A percentile compares a stretch with the other conserved stretches of the same genome.
phyloP scores from a whole-genome alignment of 2,113 vertebrate species.

The Saiga tatarica region DNA sequence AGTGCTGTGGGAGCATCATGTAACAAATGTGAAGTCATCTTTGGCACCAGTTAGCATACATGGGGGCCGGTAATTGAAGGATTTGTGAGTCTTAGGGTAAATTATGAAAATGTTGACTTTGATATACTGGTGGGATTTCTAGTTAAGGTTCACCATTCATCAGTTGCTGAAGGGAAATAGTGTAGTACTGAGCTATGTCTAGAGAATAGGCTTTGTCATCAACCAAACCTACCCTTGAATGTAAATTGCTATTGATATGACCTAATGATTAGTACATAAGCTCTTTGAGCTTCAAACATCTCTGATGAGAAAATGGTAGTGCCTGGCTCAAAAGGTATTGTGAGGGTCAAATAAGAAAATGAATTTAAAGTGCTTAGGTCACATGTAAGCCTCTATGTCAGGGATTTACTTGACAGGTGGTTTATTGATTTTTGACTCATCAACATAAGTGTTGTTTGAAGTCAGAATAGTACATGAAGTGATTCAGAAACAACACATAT shows the following conservation, averaged over 20 bases:
- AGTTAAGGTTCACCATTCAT: background rate
- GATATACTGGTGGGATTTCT: background rate
- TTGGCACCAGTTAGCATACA: background rate
- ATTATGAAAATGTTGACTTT: background rate
- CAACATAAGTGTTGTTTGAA: background rate
- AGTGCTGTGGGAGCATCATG: background rate
- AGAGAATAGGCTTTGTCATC: background rate
- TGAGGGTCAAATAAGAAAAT: background rate
- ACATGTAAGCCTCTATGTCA: background rate
- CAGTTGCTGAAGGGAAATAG: background rate
- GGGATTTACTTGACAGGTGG: background rate
- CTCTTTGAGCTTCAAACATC: background rate
- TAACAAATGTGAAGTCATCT: background rate
- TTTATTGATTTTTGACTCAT: background rate
- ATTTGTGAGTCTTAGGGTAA: background rate
- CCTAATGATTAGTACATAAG: background rate
- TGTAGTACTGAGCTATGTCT: background rate
- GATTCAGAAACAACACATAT: background rate
- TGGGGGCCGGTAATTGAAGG: background rate
- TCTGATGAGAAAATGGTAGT: background rate
- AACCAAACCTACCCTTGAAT: background rate
- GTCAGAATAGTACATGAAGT: background rate
- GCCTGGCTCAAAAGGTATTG: background rate
- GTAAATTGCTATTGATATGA: background rate
- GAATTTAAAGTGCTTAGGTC: background rate